These are phyloP conservation scores for Nycticorax nycticorax DNA, from an alignment of 2,113 vertebrate species.

Conservation along the genomic window DNA sequence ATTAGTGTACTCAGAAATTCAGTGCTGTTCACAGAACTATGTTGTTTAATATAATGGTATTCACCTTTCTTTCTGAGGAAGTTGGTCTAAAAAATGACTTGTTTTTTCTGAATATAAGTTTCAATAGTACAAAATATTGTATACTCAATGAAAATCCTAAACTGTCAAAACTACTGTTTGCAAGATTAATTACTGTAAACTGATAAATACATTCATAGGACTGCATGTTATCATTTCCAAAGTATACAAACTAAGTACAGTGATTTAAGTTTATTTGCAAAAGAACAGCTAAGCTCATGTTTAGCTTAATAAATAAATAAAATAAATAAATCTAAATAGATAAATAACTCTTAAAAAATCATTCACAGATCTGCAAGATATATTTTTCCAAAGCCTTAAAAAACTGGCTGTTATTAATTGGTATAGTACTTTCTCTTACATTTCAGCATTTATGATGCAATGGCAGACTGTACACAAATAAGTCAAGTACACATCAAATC, in stretches of 20 bases:
- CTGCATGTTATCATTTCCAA: neutral
- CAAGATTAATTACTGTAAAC: neutral
- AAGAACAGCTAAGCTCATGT: neutral
- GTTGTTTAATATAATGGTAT: fast-evolving
- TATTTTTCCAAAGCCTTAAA: neutral
- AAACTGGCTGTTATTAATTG: neutral
- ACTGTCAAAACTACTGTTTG: neutral
- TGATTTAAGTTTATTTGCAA: neutral
- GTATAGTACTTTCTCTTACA: neutral
- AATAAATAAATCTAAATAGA: neutral
- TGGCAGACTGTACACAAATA: fast-evolving
- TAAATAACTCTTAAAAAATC: neutral
- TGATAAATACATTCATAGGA: neutral
- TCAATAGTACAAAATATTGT: neutral
- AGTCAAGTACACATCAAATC: neutral
- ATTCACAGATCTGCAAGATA: neutral
- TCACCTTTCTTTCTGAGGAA: neutral
- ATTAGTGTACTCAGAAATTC: neutral
- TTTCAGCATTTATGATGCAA: neutral
- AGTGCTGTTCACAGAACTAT: neutral
- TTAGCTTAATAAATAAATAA: neutral
- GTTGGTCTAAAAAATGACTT: neutral
- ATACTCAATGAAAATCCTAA: neutral
- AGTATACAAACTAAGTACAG: neutral
- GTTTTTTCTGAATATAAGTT: neutral